Base-by-base conservation (phyloP, 2,113 vertebrate species). In the Cynoglossus semilaevis region DNA sequence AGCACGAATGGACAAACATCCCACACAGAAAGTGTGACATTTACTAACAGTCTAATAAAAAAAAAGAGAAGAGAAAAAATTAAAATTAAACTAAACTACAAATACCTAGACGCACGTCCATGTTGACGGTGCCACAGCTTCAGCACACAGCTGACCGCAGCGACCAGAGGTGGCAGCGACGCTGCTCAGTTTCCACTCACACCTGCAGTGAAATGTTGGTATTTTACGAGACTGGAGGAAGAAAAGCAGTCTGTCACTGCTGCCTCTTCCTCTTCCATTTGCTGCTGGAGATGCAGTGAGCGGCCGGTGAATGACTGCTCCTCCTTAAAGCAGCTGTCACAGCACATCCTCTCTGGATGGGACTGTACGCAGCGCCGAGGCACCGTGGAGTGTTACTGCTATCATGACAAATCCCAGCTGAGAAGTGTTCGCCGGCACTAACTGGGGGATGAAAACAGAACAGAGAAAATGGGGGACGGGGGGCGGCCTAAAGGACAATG, bases 131-230 rank as follows among this genome's bases (percentile, higher is more conserved):
- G 43, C 64, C 58, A 47, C 71, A 47, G 71, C 51, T 34, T 79
- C 0, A 36, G 65, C 0, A 54, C 49, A 50, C 44, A 46, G 15
- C 37, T 15, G 15, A 44, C 42, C n/a, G n/a, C 70, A 45, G 58
- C 55, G 50, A 61, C 63, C 51, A 63, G 41, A 53, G 52, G 64
- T 37, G 38, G 17, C 29, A 13, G 18, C 0, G 2, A 49, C 37
- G 43, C 70, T 74, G 79, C 69, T 73, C 62, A 67, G 68, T 63
- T 66, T 82, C 77, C 49, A 42, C 54, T 14, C 45, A 72, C 79
- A 78, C 74, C 52, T 58, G 54, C 43, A 6, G 4, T 69, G 42
- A 81, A 77, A 72, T 77, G 70, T 78, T 79, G 63, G 76, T 60
- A 66, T 79, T 79, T 76, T 22, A 70, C 45, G 37, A 13, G 48